Base-by-base conservation (phyloP, 1,140 invertebrate genomes). In the Lethocerus indicus region DNA sequence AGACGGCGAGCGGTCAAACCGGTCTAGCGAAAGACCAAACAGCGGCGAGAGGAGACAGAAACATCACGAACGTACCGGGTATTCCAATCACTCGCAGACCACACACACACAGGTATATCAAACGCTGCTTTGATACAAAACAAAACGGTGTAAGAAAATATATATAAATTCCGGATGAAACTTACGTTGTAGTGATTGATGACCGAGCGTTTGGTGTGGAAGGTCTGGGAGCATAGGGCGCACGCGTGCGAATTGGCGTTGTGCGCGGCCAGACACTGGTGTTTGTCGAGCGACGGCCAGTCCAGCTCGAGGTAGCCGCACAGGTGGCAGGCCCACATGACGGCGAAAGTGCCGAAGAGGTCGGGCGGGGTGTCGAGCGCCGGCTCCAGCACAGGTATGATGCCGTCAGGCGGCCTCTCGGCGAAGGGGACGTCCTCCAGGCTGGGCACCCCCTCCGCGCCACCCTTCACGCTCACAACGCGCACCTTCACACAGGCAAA, bases 181-280 rank as follows among this genome's bases (percentile, higher is more conserved):
- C n/a, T n/a, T n/a, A n/a, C n/a, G n/a, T n/a, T n/a, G 21, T 42
- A 42, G 13, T 42, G 40, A 42, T 42, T 42, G n/a, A 24, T 42
- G 4, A 42, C 23, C 9, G 21, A 24, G 9, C 40, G 5, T 12
- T 25, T 20, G 14, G 40, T 21, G n/a, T 42, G 40, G 21, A 42
- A 42, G 16, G 40, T 20, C 12, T 42, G 23, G 23, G 5, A 24
- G 23, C 40, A 42, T 1, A 42, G 2, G 3, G 40, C 26, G 21
- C 40, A 42, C n/a, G 40, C 21, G 26, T 21, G 26, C n/a, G n/a
- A n/a, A n/a, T n/a, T n/a, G 21, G n/a, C 23, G n/a, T 42, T 42
- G 23, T 20, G 5, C 4, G 40, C 23, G n/a, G 40, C 23, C 14
- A 13, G n/a, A 24, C 40, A 42, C 9, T 14, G 26, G 26, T 42